Evolutionary conservation across 2,113 vertebrate species (phyloP).

Genomic region (Cichladusa arquata): DNA sequence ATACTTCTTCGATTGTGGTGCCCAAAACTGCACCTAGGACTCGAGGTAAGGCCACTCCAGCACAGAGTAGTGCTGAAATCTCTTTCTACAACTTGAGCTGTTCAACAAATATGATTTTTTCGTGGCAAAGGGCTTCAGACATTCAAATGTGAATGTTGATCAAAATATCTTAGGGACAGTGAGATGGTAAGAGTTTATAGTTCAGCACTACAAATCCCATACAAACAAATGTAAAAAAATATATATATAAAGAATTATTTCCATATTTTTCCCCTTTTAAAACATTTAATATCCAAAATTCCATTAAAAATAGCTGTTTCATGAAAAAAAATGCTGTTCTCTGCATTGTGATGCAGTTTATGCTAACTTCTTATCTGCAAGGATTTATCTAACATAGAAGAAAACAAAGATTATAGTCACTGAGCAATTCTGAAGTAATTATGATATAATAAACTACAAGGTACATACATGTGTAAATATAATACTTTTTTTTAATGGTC

Average conservation of each 20-base stretch:
- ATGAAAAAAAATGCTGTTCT: not conserved
- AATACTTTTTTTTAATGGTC: not conserved
- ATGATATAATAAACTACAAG: not conserved
- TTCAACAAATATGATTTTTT: not conserved
- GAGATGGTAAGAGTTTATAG: not conserved
- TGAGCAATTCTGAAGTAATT: constrained; percentile 16
- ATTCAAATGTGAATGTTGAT: not conserved
- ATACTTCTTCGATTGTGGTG: not conserved
- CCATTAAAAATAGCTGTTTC: not conserved
- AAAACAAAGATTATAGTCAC: constrained; percentile 20
- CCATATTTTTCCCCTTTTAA: not conserved
- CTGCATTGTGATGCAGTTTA: not conserved
- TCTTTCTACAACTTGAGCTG: not conserved
- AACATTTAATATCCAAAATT: not conserved
- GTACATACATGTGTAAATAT: not conserved
- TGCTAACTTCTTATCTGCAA: not conserved
- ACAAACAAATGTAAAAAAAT: not conserved
- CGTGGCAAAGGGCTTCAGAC: not conserved
- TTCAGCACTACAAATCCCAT: not conserved
- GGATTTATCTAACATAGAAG: not conserved
- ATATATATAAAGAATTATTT: not conserved
- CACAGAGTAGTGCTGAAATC: not conserved
- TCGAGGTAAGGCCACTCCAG: rapidly evolving
- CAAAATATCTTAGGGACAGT: not conserved
- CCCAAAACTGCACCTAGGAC: not conserved